Conservation (phyloP, 2,113 vertebrate genomes). For the Junco hyemalis region DNA sequence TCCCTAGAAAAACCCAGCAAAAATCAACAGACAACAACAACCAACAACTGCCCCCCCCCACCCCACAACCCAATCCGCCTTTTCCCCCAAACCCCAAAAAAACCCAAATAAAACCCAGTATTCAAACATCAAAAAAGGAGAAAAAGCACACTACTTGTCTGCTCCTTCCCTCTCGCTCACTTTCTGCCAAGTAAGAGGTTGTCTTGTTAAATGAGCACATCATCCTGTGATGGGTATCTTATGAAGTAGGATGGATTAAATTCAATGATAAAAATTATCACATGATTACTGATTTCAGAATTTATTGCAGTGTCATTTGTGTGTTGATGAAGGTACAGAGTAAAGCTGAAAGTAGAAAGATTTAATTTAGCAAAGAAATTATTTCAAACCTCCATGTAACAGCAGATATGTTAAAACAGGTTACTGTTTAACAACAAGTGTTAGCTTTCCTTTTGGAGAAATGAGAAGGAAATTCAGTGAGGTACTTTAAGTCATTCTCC, state of each 20-base stretch:
- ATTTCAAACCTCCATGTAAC: not conserved
- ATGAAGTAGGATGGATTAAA: not conserved
- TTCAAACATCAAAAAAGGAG: not conserved
- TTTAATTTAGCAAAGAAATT: not conserved
- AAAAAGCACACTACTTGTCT: not conserved
- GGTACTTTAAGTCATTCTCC: not conserved
- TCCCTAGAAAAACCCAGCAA: not conserved
- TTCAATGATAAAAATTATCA: not conserved
- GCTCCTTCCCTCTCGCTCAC: not conserved
- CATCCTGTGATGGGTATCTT: not conserved
- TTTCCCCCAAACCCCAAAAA: not conserved
- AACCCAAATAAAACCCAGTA: not conserved
- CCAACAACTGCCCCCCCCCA: rapidly evolving
- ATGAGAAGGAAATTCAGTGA: not conserved
- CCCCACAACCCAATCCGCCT: not conserved
- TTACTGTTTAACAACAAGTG: not conserved
- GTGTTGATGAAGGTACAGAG: not conserved
- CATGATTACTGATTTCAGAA: not conserved
- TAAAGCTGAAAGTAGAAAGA: not conserved
- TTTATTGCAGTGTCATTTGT: not conserved
- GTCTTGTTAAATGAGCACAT: not conserved
- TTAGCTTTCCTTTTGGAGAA: not conserved
- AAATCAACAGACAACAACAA: not conserved
- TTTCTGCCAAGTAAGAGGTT: not conserved
- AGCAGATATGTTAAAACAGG: not conserved